Evolutionary conservation across 2,888 invertebrate genomes (phyloP).

Genomic region (Amiota mariae): DNA sequence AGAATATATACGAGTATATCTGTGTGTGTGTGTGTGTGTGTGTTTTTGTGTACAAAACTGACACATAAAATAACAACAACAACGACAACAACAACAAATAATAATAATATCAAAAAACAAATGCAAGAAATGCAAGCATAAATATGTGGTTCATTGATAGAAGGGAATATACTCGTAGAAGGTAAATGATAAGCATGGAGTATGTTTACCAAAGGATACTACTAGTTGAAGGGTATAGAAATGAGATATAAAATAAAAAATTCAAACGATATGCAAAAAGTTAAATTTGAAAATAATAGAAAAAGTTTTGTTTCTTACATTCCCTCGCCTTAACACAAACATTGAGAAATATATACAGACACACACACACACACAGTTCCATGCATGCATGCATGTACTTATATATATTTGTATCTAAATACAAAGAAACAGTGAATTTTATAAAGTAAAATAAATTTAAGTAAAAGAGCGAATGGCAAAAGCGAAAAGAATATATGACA

Average conservation of each 20-base stretch:
- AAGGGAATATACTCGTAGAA: no score
- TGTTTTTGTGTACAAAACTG: neutral
- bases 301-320: conserved; percentile 59
- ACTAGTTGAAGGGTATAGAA: neutral
- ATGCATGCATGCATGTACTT: no score
- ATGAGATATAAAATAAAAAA: conserved; percentile 42
- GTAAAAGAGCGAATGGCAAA: conserved; percentile 36
- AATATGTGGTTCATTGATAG: conserved; percentile 4
- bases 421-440: no score
- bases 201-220: neutral
- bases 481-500: conserved; percentile 4
- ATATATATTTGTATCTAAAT: no score
- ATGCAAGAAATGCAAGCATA: neutral
- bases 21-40: neutral
- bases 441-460: no score
- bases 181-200: neutral
- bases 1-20: no score
- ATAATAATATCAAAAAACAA: neutral
- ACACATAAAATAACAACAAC: conserved; percentile 2
- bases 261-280: conserved; percentile 63
- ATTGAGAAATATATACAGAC: no score
- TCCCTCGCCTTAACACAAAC: no score
- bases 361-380: no score
- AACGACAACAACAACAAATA: no score
- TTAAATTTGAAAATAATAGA: conserved; percentile 70